Conservation (phyloP, 2,113 vertebrate species). For the Ceratotherium simum region DNA sequence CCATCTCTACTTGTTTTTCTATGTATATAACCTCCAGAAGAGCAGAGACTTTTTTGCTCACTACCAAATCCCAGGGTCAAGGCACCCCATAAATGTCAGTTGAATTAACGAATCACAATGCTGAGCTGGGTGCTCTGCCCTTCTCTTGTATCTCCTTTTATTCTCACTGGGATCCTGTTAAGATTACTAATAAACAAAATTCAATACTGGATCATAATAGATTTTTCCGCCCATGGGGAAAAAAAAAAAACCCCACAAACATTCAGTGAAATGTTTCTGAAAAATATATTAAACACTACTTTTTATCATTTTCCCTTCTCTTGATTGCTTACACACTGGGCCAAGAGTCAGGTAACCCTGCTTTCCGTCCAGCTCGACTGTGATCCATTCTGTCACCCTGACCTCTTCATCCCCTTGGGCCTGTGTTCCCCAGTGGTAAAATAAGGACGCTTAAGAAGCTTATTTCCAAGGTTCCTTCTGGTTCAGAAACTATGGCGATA, state of each 20-base stretch:
- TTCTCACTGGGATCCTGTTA: background rate
- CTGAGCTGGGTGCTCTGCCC: background rate
- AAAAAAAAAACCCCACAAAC: background rate
- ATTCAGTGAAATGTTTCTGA: background rate
- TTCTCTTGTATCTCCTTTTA: background rate
- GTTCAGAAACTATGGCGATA: background rate
- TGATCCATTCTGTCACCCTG: fast-evolving
- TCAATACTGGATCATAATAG: background rate
- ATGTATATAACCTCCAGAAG: background rate
- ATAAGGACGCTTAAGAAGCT: background rate
- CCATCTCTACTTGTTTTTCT: background rate
- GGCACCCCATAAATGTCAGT: background rate
- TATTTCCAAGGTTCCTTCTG: constrained; percentile 45
- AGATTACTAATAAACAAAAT: background rate
- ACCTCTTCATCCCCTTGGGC: background rate
- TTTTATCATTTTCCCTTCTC: background rate
- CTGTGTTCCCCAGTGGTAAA: background rate
- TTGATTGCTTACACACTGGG: background rate
- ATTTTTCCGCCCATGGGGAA: background rate
- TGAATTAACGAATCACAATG: background rate
- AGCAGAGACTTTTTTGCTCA: background rate
- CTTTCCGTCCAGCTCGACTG: background rate
- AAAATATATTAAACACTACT: background rate
- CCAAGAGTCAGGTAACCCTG: background rate
- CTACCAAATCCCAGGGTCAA: background rate